A percentile compares a stretch with the other conserved stretches of the same genome.
Evolutionary conservation across 1,140 invertebrate genomes (phyloP).

Genomic region (Philopotamus ludificatus): DNA sequence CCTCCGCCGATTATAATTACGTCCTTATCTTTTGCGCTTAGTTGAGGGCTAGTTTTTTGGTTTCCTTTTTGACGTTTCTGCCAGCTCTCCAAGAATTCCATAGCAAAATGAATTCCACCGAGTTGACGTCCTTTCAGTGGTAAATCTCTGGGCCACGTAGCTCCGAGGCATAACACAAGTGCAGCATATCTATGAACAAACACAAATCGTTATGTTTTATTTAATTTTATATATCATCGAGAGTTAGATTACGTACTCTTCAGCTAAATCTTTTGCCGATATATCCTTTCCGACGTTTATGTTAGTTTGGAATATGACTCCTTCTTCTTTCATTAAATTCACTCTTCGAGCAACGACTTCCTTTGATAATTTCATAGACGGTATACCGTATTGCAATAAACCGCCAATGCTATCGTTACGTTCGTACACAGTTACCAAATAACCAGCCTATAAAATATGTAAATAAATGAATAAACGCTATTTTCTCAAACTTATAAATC

Average conservation of each 20-base stretch:
- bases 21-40: conserved; percentile 89
- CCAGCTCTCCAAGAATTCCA: conserved; percentile 96
- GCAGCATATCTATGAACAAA: conserved; percentile 69
- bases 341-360: conserved; percentile 88
- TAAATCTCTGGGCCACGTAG: conserved; percentile 94
- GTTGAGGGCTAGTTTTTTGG: conserved; percentile 52
- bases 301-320: conserved; percentile 87
- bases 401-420: conserved; percentile 94
- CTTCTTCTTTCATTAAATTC: conserved; percentile 85
- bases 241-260: conserved; percentile 50
- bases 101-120: conserved; percentile 91
- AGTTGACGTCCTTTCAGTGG: conserved; percentile 81
- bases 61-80: conserved; percentile 91
- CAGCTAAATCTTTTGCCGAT: conserved; percentile 65
- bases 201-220: neutral
- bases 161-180: conserved; percentile 86
- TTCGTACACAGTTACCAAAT: conserved; percentile 93
- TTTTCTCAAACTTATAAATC: neutral
- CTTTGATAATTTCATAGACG: conserved; percentile 96
- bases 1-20: conserved; percentile 98
- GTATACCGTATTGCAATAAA: conserved; percentile 95
- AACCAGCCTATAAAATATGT: conserved; percentile 64
- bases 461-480: no score
- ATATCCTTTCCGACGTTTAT: conserved; percentile 91
- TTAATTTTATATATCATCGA: neutral